phyloP scores from a whole-genome alignment of 2,888 invertebrate genomes.

The Cryptocheilus praepositus region DNA sequence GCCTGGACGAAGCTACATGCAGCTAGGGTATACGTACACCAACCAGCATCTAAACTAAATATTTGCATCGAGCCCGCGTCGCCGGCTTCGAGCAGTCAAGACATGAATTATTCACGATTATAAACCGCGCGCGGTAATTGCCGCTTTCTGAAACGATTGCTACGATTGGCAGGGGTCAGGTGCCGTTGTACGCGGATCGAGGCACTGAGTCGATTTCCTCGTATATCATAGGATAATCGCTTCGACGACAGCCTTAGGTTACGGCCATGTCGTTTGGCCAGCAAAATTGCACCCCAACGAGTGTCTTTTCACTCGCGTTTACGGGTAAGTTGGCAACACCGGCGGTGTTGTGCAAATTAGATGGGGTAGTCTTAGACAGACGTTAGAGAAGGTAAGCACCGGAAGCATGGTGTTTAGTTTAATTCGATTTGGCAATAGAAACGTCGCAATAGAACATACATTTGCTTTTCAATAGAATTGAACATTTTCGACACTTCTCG shows the following conservation, averaged over 20 bases:
- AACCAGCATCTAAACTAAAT: constrained; percentile 36
- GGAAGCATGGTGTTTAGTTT: no score
- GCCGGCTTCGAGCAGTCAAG: neutral
- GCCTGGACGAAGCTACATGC: constrained; percentile 17
- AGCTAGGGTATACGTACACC: constrained; percentile 7
- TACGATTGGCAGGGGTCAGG: constrained; percentile 21
- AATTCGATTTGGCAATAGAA: no score
- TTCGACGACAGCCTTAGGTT: neutral
- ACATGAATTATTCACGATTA: constrained; percentile 48
- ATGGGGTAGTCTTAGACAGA: no score
- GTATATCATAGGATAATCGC: constrained; percentile 1
- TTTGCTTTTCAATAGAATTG: no score
- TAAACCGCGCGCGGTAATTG: constrained; percentile 46
- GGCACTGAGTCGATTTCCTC: neutral
- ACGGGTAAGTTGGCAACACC: no score
- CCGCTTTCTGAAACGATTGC: constrained; percentile 30
- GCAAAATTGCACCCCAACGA: neutral
- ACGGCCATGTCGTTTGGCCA: neutral
- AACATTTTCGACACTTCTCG: no score
- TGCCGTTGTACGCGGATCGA: neutral
- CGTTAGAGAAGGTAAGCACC: no score
- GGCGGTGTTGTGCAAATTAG: no score
- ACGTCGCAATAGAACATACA: no score
- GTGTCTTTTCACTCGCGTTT: neutral
- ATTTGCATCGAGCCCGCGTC: constrained; percentile 29